Conservation (phyloP, 2,113 vertebrate species). For the Suncus etruscus region DNA sequence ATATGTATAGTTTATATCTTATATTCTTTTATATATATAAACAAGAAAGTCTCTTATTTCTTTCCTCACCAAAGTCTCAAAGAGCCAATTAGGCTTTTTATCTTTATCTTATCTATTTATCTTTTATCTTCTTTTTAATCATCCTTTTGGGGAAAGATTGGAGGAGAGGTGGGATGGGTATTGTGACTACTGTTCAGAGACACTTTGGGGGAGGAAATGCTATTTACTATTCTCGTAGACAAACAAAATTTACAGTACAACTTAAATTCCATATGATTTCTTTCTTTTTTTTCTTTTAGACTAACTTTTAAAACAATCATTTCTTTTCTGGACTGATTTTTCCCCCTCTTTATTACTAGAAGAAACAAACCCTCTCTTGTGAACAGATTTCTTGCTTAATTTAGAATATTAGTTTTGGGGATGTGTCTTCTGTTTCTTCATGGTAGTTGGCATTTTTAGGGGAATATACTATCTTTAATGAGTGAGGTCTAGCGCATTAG, state of each 20-base stretch:
- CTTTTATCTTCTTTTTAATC: background rate
- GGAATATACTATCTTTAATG: background rate
- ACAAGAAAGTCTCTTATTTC: conserved; percentile 9
- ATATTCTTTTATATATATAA: too few species aligned
- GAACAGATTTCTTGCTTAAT: conserved; percentile 3
- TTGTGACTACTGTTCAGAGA: conserved; percentile 31
- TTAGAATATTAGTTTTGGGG: background rate
- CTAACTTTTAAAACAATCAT: background rate
- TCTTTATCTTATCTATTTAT: background rate
- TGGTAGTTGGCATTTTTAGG: conserved; percentile 8
- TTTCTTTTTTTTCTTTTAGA: background rate
- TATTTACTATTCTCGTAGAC: background rate
- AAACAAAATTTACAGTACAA: background rate
- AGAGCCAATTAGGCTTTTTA: too few species aligned
- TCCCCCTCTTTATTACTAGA: conserved; percentile 2
- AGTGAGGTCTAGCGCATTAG: background rate
- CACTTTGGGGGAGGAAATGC: background rate
- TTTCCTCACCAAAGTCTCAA: too few species aligned
- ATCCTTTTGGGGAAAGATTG: too few species aligned
- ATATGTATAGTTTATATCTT: too few species aligned
- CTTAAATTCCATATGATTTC: background rate
- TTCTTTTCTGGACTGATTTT: background rate
- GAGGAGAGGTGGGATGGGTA: background rate
- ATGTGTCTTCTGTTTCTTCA: background rate
- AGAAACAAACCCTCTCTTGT: background rate